A percentile compares a stretch with the other conserved stretches of the same genome.
Conservation (phyloP, 35 echinoderm and acorn worm genomes). For the Apostichopus japonicus region DNA sequence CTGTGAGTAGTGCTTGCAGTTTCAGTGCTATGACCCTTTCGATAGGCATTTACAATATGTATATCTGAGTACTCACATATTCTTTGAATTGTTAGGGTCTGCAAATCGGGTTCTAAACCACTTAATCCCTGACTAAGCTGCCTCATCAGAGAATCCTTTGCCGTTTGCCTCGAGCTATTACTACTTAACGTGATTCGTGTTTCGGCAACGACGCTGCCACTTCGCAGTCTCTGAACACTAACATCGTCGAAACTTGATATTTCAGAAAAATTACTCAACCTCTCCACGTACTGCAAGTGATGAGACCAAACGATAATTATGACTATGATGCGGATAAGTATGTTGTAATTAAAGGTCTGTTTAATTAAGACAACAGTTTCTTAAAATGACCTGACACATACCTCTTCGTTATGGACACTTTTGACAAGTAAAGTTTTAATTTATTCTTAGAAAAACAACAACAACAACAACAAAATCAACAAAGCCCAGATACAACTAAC, state of each 20-base stretch:
- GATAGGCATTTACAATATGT: too few relatives aligned
- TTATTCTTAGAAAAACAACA: neutral
- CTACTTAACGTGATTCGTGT: neutral
- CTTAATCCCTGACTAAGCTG: too few relatives aligned
- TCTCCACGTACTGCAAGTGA: too few relatives aligned
- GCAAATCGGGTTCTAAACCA: neutral
- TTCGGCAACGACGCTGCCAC: constrained; percentile 11
- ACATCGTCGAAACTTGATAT: neutral
- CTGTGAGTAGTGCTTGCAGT: too few relatives aligned
- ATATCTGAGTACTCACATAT: constrained; percentile 8
- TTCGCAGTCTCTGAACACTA: neutral
- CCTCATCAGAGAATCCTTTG: neutral
- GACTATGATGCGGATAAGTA: too few relatives aligned
- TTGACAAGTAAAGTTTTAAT: neutral
- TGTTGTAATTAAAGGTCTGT: neutral
- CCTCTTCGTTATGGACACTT: neutral
- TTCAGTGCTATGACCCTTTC: too few relatives aligned
- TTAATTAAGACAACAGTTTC: neutral
- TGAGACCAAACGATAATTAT: too few relatives aligned
- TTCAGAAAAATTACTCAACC: neutral
- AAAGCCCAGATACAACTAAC: neutral
- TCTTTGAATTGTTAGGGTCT: neutral
- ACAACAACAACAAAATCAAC: neutral
- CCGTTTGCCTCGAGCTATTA: neutral
- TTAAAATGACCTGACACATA: neutral